Evolutionary conservation across 2,888 invertebrate species (phyloP), one percentile per base, ranked within the genome.

Genomic region (Lacanobia wlatinum): DNA sequence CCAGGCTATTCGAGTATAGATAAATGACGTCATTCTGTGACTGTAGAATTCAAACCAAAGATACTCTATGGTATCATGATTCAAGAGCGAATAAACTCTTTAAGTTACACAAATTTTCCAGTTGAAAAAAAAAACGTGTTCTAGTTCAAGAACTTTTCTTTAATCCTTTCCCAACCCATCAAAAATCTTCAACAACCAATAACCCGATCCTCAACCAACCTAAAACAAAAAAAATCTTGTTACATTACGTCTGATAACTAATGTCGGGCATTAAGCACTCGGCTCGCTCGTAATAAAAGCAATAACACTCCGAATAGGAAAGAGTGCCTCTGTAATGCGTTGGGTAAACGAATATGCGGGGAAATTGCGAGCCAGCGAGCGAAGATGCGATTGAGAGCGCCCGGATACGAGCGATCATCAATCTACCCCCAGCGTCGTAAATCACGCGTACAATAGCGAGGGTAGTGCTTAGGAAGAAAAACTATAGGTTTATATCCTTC

Each of bases 391-490:
- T 86, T 85, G 85, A 77, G 78, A 89, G 86, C 83, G 87, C 83
- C 92, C 94, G 95, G 95, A 95, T 92, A 91, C 94, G 84, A 89
- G 92, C 93, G 93, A 94, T 94, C 96, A 95, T 96, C 94, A 95
- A 96, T 96, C 96, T 94, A 78, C 77, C 89, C 91, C 91, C 92
- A 91, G 89, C 88, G 72, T 91, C 92, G 93, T 96, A 96, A 95
- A 96, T 96, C 96, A 96, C 94, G 94, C 93, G 92, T 91, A 96
- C 96, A 96, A 96, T 96, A 93, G 92, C 94, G 93, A 84, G 93
- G 96, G 96, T 96, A 96, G 95, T 95, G 95, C 96, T 96, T 96
- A 95, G 95, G 96, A 95, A 96, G 96, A 96, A 95, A 96, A 96
- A 96, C 96, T 96, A 96, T 96, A 96, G 96, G 96, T 96, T 86